These are phyloP conservation scores for Phortica magna DNA, from an alignment of 2,888 invertebrate species.

Conservation along the genomic window DNA sequence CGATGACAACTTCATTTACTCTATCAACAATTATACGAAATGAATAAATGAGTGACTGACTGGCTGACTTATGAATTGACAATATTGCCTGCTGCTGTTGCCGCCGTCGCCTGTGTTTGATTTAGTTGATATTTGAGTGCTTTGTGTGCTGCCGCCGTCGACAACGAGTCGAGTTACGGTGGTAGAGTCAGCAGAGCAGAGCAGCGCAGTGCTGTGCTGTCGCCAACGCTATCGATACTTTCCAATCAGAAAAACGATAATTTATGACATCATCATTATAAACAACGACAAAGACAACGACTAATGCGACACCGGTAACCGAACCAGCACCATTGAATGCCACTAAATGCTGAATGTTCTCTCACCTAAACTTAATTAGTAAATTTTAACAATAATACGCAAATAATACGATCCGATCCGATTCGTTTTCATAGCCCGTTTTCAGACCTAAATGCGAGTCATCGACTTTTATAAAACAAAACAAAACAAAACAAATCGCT, in stretches of 20 bases:
- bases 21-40: constrained; percentile 34
- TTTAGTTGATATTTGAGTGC: constrained; percentile 24
- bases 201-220: background rate
- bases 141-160: constrained; percentile 21
- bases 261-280: constrained; percentile 68
- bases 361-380: constrained; percentile 57
- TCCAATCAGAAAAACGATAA: constrained; percentile 70
- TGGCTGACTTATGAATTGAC: constrained; percentile 15
- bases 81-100: background rate
- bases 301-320: background rate
- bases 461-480: constrained; percentile 14
- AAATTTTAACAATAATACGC: constrained; percentile 67
- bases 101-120: background rate
- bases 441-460: background rate
- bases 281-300: constrained; percentile 33
- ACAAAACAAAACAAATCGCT: background rate
- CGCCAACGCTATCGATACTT: constrained; percentile 57
- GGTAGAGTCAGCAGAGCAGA: background rate
- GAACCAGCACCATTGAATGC: background rate
- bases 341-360: background rate
- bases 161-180: background rate
- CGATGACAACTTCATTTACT: constrained; percentile 68
- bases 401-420: constrained; percentile 49
- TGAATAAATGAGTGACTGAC: constrained; percentile 35
- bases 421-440: background rate